A percentile compares a stretch with the other conserved stretches of the same genome.
These are phyloP conservation scores for Pseudochromis fuscus DNA, from an alignment of 2,797 vertebrate genomes.

Conservation along the genomic window DNA sequence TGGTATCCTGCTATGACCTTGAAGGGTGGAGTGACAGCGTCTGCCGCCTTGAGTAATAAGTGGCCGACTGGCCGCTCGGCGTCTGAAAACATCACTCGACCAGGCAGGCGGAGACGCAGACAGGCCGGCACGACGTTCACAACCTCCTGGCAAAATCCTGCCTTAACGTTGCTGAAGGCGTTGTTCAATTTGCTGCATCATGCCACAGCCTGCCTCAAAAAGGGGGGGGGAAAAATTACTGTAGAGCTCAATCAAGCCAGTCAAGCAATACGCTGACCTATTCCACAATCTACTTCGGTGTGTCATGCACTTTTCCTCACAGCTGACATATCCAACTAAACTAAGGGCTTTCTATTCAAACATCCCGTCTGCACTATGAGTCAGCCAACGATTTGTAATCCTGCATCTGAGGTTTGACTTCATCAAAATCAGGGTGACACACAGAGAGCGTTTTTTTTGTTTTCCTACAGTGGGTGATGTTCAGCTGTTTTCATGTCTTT, in stretches of 20 bases:
- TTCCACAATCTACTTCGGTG: slow-evolving; percentile 26
- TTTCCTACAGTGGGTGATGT: not conserved
- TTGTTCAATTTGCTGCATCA: slow-evolving; percentile 62
- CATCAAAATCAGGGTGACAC: not conserved
- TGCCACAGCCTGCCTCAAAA: slow-evolving; percentile 35
- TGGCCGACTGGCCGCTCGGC: slow-evolving; percentile 30
- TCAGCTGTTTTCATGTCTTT: not conserved
- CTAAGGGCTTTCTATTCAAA: not conserved
- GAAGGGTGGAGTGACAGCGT: slow-evolving; percentile 44
- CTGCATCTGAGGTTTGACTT: slow-evolving; percentile 8
- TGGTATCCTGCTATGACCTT: slow-evolving; percentile 65
- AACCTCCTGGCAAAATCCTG: slow-evolving; percentile 50
- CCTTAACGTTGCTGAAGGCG: slow-evolving; percentile 29
- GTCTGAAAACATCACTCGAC: slow-evolving; percentile 42
- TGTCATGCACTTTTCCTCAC: slow-evolving; percentile 21
- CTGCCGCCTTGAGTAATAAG: slow-evolving; percentile 60
- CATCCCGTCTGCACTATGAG: not conserved
- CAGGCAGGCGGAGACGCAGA: slow-evolving; percentile 50
- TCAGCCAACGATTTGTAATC: slow-evolving; percentile 12
- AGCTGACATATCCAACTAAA: slow-evolving; percentile 30
- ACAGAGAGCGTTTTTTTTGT: not conserved
- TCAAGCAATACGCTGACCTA: slow-evolving; percentile 41
- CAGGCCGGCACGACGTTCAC: slow-evolving; percentile 36
- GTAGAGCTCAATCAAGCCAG: slow-evolving; percentile 28
- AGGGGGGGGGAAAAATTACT: not conserved